phyloP scores from a whole-genome alignment of 1,140 invertebrate species.

The Melanaphis sacchari region DNA sequence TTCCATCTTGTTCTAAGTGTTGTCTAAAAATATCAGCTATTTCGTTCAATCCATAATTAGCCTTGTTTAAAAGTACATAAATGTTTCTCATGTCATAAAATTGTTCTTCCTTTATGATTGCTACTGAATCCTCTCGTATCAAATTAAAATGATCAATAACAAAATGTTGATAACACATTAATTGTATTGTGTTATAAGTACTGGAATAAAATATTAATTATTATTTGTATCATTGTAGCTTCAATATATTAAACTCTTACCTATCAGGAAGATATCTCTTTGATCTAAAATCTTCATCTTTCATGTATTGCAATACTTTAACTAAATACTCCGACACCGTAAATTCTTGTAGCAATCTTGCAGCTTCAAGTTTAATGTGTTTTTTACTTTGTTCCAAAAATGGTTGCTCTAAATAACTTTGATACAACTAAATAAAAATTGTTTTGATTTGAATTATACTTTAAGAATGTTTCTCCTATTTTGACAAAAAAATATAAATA shows the following conservation, averaged over 20 bases:
- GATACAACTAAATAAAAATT: conserved; percentile 78
- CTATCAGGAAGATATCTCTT: conserved; percentile 83
- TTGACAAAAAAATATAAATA: conserved; percentile 60
- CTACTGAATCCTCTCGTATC: conserved; percentile 84
- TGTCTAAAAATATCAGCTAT: conserved; percentile 86
- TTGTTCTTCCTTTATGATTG: conserved; percentile 83
- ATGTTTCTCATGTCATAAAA: conserved; percentile 87
- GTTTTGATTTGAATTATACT: background rate
- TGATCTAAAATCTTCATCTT: conserved; percentile 81
- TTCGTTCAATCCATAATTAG: conserved; percentile 76
- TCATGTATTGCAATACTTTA: conserved; percentile 82
- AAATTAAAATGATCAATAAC: conserved; percentile 87
- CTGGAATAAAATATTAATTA: background rate
- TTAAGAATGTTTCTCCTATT: background rate
- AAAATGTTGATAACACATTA: conserved; percentile 70
- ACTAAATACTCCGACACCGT: conserved; percentile 92
- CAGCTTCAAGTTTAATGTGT: conserved; percentile 82
- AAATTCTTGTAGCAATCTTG: conserved; percentile 78
- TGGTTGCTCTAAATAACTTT: conserved; percentile 84
- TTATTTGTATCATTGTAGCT: background rate
- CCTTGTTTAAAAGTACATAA: conserved; percentile 87
- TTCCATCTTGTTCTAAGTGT: conserved; percentile 78
- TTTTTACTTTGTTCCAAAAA: conserved; percentile 84
- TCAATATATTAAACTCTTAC: conserved; percentile 62
- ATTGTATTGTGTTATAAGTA: conserved; percentile 4